A percentile compares a stretch with the other conserved stretches of the same genome.
Conservation (phyloP, 2,888 invertebrate species). For the Polydrusus pterygomalis region DNA sequence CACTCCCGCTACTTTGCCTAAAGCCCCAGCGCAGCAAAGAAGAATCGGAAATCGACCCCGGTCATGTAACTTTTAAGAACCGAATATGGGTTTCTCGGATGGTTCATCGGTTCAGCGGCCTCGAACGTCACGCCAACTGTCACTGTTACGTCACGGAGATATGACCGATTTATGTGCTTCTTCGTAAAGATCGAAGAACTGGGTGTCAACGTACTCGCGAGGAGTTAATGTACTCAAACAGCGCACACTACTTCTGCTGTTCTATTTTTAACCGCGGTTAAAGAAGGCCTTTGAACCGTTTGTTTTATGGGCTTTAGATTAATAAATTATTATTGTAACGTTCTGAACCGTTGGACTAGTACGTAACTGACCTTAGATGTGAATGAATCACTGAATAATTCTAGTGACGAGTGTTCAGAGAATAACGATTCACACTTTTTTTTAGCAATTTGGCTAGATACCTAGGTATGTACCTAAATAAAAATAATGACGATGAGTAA, state of each 20-base stretch:
- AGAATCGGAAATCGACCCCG: constrained; percentile 58
- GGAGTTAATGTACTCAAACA: constrained; percentile 26
- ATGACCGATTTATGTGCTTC: constrained; percentile 39
- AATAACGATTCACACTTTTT: neutral
- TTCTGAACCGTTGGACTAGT: neutral
- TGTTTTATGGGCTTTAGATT: neutral
- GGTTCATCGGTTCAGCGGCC: constrained; percentile 62
- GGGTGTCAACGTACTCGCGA: constrained; percentile 65
- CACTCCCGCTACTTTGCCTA: constrained; percentile 35
- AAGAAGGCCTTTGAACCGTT: constrained; percentile 12
- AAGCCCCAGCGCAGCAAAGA: constrained; percentile 13
- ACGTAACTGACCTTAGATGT: constrained; percentile 4
- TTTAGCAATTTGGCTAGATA: neutral
- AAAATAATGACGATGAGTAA: too few species aligned
- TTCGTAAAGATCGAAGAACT: constrained; percentile 56
- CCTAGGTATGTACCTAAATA: too few species aligned
- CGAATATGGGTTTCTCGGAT: constrained; percentile 67
- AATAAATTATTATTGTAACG: neutral
- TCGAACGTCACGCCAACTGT: constrained; percentile 61
- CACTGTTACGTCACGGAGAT: constrained; percentile 67
- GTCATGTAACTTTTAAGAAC: constrained; percentile 73
- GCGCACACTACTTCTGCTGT: constrained; percentile 10
- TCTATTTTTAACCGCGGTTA: constrained; percentile 38
- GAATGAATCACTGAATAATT: neutral
- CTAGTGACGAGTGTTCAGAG: neutral